Evolutionary conservation across 2,888 invertebrate species (phyloP), one percentile per base, ranked within the genome.

Genomic region (Cyclophora albipunctata): DNA sequence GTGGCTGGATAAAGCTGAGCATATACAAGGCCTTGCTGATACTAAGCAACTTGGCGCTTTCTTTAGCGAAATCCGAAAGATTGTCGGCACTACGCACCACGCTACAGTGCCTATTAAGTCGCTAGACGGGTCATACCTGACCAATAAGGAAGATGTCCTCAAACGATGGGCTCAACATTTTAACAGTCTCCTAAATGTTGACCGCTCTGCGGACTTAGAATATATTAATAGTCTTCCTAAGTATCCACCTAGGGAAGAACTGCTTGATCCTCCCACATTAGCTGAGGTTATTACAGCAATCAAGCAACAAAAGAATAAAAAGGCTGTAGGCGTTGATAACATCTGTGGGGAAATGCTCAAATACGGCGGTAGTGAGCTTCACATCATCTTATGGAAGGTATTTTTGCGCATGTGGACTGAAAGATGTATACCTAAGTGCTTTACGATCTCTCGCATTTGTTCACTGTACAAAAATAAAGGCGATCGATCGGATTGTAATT

Each of bases 91-190:
- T 20, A 20, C 20, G 20, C 20, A 20, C 20, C 57, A 42, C 40
- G 40, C 6, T 42, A 50, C 7, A 53, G 53, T 7, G 54, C 55
- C 42, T 45, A 20, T 20, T 20, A 20, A 20, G 40, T 3, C 47
- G 40, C 3, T 48, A 50, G 20, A 48, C 40, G 33, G 50, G 37
- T 7, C 37, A 49, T 44, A 46, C 3, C 35, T 57, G 20, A 54
- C 54, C 7, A 48, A 57, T 20, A 49, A 41, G 3, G 35, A 40
- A 5, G 49, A 50, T 3, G 42, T 57, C 2, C 50, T 54, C 4
- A 3, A 20, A 5, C 50, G 51, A 1, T 57, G 54, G 54, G 50
- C 54, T 7, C 53, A 54, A 34, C 53, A 57, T 20, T 57, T 57
- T 7, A 49, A 35, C 33, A 51, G 55, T 5, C 48, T 57, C 20